Conservation (phyloP, 2,113 vertebrate genomes). For the Toxostoma redivivum region DNA sequence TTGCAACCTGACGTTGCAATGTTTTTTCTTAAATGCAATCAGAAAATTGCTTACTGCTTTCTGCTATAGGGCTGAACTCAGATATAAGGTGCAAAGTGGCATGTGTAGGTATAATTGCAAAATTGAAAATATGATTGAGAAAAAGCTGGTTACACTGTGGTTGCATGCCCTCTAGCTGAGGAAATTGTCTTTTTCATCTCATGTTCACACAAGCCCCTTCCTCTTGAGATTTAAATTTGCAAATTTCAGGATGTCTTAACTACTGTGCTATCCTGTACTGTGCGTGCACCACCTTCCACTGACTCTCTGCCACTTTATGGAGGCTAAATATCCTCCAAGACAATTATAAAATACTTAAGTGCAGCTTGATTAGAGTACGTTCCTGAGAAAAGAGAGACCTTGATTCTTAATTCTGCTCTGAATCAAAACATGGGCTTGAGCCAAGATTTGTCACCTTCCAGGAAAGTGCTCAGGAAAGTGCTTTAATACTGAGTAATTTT, state of each 20-base stretch:
- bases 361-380: background rate
- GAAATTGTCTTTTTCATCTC: background rate
- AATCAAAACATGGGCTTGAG: background rate
- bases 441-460: constrained; percentile 28
- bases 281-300: background rate
- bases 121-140: background rate
- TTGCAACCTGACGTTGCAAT: background rate
- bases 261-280: background rate
- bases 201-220: background rate
- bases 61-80: background rate
- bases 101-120: background rate
- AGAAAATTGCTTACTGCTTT: background rate
- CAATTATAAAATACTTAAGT: background rate
- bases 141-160: background rate
- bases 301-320: background rate
- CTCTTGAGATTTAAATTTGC: background rate
- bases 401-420: background rate
- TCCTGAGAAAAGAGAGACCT: background rate
- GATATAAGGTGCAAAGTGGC: background rate
- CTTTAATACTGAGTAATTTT: constrained; percentile 31
- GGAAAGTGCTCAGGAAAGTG: background rate
- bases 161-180: background rate
- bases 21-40: background rate
- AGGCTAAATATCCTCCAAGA: background rate
- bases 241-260: background rate